Conservation (phyloP, 2,888 invertebrate genomes). For the Cryptus armator region DNA sequence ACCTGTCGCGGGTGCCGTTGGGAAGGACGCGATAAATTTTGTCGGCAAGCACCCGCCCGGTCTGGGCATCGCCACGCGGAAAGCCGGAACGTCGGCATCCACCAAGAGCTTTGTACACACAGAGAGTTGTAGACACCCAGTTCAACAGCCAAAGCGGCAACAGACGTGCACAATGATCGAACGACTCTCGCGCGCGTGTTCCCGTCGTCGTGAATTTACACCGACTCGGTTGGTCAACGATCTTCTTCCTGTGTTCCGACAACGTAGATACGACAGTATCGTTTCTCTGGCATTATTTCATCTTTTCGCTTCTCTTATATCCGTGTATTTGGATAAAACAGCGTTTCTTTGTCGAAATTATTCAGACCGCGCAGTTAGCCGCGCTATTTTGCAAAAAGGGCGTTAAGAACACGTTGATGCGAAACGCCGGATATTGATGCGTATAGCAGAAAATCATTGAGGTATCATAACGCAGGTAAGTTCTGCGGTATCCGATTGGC, state of each 20-base stretch:
- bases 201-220: conserved; percentile 66
- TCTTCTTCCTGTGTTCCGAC: conserved; percentile 52
- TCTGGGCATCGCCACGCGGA: conserved; percentile 38
- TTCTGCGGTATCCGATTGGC: conserved; percentile 27
- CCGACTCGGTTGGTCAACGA: conserved; percentile 65
- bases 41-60: conserved; percentile 48
- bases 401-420: too few relatives aligned
- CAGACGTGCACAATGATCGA: conserved; percentile 64
- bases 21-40: conserved; percentile 71
- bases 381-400: too few relatives aligned
- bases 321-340: background rate
- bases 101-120: conserved; percentile 38
- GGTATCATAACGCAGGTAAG: conserved; percentile 12
- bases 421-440: background rate
- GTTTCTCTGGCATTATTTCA: conserved; percentile 3
- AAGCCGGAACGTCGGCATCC: conserved; percentile 44
- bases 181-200: conserved; percentile 40
- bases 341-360: background rate
- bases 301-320: background rate
- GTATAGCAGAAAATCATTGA: background rate
- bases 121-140: conserved; percentile 5
- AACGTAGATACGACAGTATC: conserved; percentile 45
- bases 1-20: conserved; percentile 65
- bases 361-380: too few relatives aligned
- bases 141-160: conserved; percentile 30